phyloP scores from a whole-genome alignment of 1,140 invertebrate species.

The Caenorhabditis tropicalis region DNA sequence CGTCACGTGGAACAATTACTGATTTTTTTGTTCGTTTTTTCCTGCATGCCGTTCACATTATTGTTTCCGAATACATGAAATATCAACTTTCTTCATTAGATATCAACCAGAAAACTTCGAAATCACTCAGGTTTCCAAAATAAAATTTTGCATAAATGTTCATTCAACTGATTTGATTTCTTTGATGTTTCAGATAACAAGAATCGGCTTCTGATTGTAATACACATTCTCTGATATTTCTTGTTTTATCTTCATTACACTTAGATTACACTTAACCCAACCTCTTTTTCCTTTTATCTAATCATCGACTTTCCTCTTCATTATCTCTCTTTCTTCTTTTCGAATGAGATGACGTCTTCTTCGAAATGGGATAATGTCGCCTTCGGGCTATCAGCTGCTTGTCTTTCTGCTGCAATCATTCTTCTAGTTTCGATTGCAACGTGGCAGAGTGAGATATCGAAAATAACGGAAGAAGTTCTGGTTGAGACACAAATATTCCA shows the following conservation, averaged over 20 bases:
- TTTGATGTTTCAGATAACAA: no score
- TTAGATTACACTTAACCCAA: background rate
- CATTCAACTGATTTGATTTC: no score
- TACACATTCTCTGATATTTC: background rate
- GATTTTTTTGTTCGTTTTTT: no score
- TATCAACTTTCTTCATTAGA: no score
- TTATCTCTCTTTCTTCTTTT: background rate
- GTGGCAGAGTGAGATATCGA: constrained; percentile 15
- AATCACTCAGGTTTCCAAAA: no score
- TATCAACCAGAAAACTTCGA: no score
- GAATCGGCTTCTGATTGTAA: background rate
- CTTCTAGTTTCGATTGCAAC: constrained; percentile 20
- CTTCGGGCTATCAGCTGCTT: constrained; percentile 10
- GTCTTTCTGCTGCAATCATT: background rate
- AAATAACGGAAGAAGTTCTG: background rate
- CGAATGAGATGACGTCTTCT: constrained; percentile 8
- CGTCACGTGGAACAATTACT: no score
- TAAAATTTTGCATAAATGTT: no score
- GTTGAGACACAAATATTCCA: background rate
- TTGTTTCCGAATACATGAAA: no score
- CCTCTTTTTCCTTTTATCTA: background rate
- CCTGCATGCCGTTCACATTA: no score
- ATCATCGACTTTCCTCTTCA: background rate
- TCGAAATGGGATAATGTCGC: constrained; percentile 29
- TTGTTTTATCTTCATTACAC: constrained; percentile 2